Conservation (phyloP, 1,140 invertebrate species). For the Antheraea mylitta region DNA sequence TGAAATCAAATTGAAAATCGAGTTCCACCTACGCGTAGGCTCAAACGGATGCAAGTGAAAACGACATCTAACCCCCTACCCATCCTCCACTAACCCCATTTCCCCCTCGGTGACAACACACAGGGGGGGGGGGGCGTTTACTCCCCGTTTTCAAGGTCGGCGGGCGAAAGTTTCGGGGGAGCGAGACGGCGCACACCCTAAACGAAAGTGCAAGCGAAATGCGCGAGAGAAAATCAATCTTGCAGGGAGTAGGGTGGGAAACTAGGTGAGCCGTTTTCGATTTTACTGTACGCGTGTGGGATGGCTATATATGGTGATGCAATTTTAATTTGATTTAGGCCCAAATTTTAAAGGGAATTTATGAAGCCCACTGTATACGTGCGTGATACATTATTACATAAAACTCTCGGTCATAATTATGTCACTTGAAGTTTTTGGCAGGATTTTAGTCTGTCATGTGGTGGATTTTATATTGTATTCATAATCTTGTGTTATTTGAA, state of each 20-base stretch:
- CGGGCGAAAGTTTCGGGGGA: conserved; percentile 34
- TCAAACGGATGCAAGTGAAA: conserved; percentile 68
- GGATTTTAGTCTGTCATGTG: too few species aligned
- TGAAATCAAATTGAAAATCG: conserved; percentile 49
- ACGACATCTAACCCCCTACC: conserved; percentile 37
- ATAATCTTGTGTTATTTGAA: too few species aligned
- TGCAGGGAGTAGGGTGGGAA: conserved; percentile 63
- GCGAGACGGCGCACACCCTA: conserved; percentile 50
- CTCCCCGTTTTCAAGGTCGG: conserved; percentile 64
- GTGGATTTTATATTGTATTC: too few species aligned
- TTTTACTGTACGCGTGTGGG: conserved; percentile 28
- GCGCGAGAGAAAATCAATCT: conserved; percentile 73
- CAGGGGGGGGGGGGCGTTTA: conserved; percentile 23
- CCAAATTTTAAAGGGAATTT: background rate
- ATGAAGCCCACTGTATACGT: too few species aligned
- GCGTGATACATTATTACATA: too few species aligned
- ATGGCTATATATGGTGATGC: conserved; percentile 12
- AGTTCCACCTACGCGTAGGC: conserved; percentile 28
- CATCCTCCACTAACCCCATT: conserved; percentile 64
- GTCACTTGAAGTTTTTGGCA: too few species aligned
- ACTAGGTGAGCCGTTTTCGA: conserved; percentile 68
- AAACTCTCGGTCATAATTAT: too few species aligned
- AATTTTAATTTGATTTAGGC: conserved; percentile 22
- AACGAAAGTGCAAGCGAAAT: conserved; percentile 71
- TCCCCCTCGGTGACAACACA: conserved; percentile 47